Evolutionary conservation across 2,113 vertebrate species (phyloP).

Genomic region (Eulemur rufifrons): DNA sequence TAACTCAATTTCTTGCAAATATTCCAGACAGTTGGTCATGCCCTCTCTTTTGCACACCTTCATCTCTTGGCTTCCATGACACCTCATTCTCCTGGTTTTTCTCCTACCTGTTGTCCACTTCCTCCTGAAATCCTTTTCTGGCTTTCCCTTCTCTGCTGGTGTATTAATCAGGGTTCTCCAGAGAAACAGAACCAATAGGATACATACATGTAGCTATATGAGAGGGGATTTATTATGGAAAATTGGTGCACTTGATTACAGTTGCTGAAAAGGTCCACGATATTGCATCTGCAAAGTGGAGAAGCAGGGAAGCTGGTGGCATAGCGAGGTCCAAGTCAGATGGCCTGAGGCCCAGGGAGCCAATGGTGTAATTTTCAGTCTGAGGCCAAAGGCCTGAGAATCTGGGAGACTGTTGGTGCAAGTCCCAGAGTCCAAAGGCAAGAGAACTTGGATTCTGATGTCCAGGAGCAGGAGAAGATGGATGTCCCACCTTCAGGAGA

Average conservation of each 20-base stretch:
- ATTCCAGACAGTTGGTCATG: neutral
- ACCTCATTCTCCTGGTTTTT: neutral
- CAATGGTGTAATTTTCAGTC: neutral
- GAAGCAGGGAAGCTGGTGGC: neutral
- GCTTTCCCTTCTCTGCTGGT: neutral
- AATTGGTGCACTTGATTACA: neutral
- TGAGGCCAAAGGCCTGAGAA: neutral
- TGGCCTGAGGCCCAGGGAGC: neutral
- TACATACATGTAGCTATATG: neutral
- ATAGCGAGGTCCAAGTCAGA: neutral
- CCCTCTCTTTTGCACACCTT: neutral
- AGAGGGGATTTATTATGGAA: neutral
- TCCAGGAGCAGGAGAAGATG: neutral
- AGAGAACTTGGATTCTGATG: neutral
- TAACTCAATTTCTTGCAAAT: neutral
- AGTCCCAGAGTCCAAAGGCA: neutral
- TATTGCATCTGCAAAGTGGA: neutral
- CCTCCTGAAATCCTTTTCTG: neutral
- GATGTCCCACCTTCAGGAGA: neutral
- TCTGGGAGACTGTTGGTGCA: neutral
- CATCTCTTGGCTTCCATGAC: neutral
- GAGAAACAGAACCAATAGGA: neutral
- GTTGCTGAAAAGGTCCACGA: neutral
- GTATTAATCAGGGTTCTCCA: neutral
- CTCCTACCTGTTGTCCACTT: neutral